Evolutionary conservation across 1,140 invertebrate species (phyloP).

Genomic region (Capitella teleta): DNA sequence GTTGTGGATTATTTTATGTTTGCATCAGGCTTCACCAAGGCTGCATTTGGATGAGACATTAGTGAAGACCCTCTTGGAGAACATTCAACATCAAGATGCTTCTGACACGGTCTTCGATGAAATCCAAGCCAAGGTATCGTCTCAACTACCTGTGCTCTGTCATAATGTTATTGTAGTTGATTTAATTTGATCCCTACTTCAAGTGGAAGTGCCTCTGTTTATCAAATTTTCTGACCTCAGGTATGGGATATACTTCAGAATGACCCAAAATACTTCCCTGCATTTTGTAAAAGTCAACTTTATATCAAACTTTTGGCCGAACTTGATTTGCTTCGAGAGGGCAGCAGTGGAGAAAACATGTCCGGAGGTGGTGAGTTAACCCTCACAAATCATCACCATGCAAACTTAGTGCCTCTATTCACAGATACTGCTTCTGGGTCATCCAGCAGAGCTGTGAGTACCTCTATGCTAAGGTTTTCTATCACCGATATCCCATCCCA

Average conservation of each 20-base stretch:
- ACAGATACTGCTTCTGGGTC: too few relatives aligned
- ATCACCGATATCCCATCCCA: too few relatives aligned
- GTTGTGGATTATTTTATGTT: not conserved
- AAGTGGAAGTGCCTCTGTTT: too few relatives aligned
- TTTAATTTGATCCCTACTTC: too few relatives aligned
- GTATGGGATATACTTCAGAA: slow-evolving; percentile 45
- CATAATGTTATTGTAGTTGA: not conserved
- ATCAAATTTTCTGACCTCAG: too few relatives aligned
- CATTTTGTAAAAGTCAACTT: slow-evolving; percentile 55
- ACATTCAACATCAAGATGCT: slow-evolving; percentile 52
- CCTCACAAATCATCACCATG: not conserved
- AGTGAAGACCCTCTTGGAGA: slow-evolving; percentile 52
- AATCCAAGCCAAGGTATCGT: slow-evolving; percentile 50
- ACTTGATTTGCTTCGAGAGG: slow-evolving; percentile 56
- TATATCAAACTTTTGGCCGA: slow-evolving; percentile 67
- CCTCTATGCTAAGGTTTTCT: too few relatives aligned
- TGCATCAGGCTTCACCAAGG: slow-evolving; percentile 49
- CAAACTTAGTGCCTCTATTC: too few relatives aligned
- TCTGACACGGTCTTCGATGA: slow-evolving; percentile 74
- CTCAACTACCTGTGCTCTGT: not conserved
- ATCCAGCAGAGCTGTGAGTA: too few relatives aligned
- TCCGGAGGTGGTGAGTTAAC: not conserved
- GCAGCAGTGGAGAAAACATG: not conserved
- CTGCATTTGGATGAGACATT: slow-evolving; percentile 56
- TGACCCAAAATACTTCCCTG: slow-evolving; percentile 54